Conservation (phyloP, 2,797 vertebrate genomes). For the Sarcophilus harrisii region DNA sequence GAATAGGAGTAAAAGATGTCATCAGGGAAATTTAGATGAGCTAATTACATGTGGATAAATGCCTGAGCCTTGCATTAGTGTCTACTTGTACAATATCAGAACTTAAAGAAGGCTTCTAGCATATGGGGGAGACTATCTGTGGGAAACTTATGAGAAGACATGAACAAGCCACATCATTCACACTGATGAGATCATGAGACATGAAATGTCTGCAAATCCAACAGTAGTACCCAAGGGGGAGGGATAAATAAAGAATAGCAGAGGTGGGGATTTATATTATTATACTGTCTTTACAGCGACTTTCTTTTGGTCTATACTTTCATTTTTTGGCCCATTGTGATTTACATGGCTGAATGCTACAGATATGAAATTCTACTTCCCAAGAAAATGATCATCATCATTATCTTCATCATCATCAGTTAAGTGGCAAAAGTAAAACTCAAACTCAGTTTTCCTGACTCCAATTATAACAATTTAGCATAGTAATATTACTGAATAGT, state of each 20-base stretch:
- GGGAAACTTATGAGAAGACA: neutral
- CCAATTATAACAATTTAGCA: neutral
- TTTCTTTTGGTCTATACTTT: conserved; percentile 8
- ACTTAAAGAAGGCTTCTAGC: neutral
- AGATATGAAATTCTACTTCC: conserved; percentile 6
- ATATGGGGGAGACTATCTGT: neutral
- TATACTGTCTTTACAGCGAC: neutral
- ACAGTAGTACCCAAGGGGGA: neutral
- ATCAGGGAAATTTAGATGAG: neutral
- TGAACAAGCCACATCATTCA: neutral
- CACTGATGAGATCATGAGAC: neutral
- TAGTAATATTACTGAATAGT: neutral
- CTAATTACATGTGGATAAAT: neutral
- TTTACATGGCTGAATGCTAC: neutral
- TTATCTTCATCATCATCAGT: neutral
- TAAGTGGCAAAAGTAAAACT: neutral
- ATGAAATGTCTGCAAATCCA: neutral
- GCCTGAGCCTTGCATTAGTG: neutral
- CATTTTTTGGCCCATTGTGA: neutral
- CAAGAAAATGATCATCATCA: neutral
- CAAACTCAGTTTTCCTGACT: neutral
- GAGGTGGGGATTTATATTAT: neutral
- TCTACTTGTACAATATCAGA: neutral
- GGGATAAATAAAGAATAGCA: neutral
- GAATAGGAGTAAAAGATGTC: neutral